phyloP scores from a whole-genome alignment of 2,113 vertebrate species.

The Tauraco erythrolophus region DNA sequence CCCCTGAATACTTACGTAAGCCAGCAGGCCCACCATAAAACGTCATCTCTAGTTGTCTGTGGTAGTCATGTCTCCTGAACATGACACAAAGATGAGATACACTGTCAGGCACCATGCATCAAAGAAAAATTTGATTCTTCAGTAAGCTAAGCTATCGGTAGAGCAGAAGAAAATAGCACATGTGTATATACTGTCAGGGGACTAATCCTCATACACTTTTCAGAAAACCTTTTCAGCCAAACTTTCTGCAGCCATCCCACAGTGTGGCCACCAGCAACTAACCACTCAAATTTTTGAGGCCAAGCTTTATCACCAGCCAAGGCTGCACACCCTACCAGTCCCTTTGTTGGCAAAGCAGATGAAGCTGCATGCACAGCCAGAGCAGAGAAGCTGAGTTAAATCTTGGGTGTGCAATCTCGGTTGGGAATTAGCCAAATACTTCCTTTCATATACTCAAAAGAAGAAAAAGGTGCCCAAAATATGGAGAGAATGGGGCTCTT shows the following conservation, averaged over 20 bases:
- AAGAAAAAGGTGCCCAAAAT: not conserved
- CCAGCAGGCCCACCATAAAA: not conserved
- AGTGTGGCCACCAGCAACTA: not conserved
- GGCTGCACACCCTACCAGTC: not conserved
- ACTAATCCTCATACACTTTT: not conserved
- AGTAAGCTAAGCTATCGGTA: not conserved
- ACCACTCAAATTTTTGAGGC: slow-evolving; percentile 32
- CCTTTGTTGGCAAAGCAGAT: not conserved
- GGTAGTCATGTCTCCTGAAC: not conserved
- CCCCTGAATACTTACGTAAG: not conserved
- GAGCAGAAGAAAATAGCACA: not conserved
- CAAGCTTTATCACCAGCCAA: not conserved
- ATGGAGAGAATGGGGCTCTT: not conserved
- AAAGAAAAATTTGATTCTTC: not conserved
- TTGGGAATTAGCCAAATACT: not conserved
- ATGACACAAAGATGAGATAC: not conserved
- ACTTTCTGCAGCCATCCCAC: not conserved
- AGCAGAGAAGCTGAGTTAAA: not conserved
- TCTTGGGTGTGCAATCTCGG: not conserved
- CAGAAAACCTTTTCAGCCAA: not conserved
- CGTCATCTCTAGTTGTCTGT: not conserved
- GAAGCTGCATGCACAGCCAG: not conserved
- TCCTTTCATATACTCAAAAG: not conserved
- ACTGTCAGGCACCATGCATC: not conserved
- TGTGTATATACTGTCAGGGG: not conserved